Percentiles rank a stretch among this genome's conserved stretches.
Evolutionary conservation across 1,140 invertebrate genomes (phyloP).

Genomic region (Propsilocerus akamusi): DNA sequence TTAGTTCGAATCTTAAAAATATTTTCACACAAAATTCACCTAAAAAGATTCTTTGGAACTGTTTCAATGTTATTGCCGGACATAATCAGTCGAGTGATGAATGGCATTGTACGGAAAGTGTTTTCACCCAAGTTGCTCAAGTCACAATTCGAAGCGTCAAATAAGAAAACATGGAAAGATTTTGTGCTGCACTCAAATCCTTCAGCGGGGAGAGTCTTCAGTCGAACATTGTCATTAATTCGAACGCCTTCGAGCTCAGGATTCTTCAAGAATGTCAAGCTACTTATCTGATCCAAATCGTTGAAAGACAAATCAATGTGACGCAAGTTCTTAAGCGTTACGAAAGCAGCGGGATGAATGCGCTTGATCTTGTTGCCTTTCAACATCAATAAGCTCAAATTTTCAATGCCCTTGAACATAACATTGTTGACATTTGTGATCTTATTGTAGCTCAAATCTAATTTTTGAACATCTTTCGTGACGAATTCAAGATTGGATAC

Average conservation of each 20-base stretch:
- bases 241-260: constrained; percentile 42
- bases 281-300: constrained; percentile 36
- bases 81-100: constrained; percentile 37
- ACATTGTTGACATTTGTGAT: constrained; percentile 38
- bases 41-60: background rate
- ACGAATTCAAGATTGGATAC: constrained; percentile 28
- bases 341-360: constrained; percentile 45
- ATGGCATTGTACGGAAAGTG: constrained; percentile 44
- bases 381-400: constrained; percentile 37
- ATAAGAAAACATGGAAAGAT: constrained; percentile 39
- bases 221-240: constrained; percentile 40
- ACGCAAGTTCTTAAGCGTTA: constrained; percentile 34
- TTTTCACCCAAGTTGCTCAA: constrained; percentile 34
- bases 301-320: constrained; percentile 50
- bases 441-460: constrained; percentile 41
- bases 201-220: constrained; percentile 36
- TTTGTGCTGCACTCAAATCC: constrained; percentile 30
- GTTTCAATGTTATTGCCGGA: constrained; percentile 37
- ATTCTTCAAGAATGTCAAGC: constrained; percentile 43
- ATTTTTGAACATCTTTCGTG: constrained; percentile 31
- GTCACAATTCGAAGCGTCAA: constrained; percentile 48
- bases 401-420: constrained; percentile 39
- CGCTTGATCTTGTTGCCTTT: constrained; percentile 40
- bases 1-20: background rate
- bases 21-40: background rate